Evolutionary conservation across 2,888 invertebrate species (phyloP).

Genomic region (Harpalus rufipes): DNA sequence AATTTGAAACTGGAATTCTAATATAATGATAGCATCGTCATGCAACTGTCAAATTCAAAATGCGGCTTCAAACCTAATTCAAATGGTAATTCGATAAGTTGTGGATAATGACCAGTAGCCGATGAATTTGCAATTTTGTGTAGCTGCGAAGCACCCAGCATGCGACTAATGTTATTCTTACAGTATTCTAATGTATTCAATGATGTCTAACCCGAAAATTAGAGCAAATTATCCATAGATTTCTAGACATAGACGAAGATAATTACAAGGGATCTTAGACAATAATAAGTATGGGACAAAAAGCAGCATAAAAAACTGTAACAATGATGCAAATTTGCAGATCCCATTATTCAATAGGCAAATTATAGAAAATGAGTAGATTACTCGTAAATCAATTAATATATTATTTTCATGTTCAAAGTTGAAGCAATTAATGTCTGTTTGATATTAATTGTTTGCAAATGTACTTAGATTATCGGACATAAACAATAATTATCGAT

Average conservation of each 20-base stretch:
- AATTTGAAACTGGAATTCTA: constrained; percentile 41
- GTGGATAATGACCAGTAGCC: constrained; percentile 60
- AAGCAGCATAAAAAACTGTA: too few relatives aligned
- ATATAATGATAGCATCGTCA: constrained; percentile 46
- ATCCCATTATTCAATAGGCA: neutral
- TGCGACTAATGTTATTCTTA: constrained; percentile 58
- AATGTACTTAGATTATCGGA: neutral
- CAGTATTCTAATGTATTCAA: constrained; percentile 60
- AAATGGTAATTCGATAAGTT: constrained; percentile 64
- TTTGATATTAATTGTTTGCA: neutral
- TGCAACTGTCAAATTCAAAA: constrained; percentile 65
- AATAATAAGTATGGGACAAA: constrained; percentile 7
- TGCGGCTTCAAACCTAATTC: constrained; percentile 61
- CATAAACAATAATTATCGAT: constrained; percentile 6
- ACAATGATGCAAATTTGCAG: too few relatives aligned
- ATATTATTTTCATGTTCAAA: neutral
- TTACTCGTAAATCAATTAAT: too few relatives aligned
- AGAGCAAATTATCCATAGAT: constrained; percentile 24
- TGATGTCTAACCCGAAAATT: constrained; percentile 23
- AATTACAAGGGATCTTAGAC: constrained; percentile 27
- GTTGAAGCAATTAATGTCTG: too few relatives aligned
- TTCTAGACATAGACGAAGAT: constrained; percentile 2
- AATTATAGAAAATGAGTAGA: neutral
- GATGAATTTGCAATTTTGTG: constrained; percentile 53
- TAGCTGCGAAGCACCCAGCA: constrained; percentile 21